Evolutionary conservation across 1,140 invertebrate species (phyloP), one percentile per base, ranked within the genome.

Genomic region (Euglossa dilemma): DNA sequence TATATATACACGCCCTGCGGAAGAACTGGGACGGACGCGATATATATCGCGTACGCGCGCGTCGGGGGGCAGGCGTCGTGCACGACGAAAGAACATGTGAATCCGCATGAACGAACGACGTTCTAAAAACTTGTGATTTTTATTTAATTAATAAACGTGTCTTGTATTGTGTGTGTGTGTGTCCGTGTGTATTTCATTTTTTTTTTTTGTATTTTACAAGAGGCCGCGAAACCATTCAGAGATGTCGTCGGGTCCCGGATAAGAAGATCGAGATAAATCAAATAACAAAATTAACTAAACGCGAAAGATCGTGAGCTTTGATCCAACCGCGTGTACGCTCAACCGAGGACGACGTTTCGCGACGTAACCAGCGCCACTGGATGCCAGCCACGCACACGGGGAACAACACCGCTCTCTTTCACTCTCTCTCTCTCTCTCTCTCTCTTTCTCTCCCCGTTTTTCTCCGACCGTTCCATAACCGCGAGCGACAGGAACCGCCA

Each of bases 221-320:
- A 93, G 92, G 87, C 90, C 86, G 83, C 85, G 88, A 83, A 87
- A 89, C 85, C 89, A 88, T 88, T 85, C 87, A 88, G 82, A 91
- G 90, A 89, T 87, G 82, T 87, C 73, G 59, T 64, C 82, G 83
- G 87, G 82, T 85, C 85, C 88, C 91, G 91, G 87, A 85, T 88
- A 91, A 91, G 88, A 92, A 93, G 89, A 86, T 86, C 90, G 91
- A 93, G 89, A 92, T 93, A 93, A 94, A 94, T 93, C 89, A 94
- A 93, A 93, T 94, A 94, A 94, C 93, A 94, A 94, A 93, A 94
- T 94, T 93, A 94, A 94, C 93, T 94, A 94, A 93, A 93, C 92
- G 92, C 91, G 90, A 61, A 71, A 87, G 90, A 92, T 91, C 92
- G 90, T 89, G 80, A 56, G 43, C 83, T n/a, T n/a, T 66, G 83